A percentile compares a stretch with the other conserved stretches of the same genome.
Conservation (phyloP, 1,140 invertebrate genomes). For the Antheraea mylitta region DNA sequence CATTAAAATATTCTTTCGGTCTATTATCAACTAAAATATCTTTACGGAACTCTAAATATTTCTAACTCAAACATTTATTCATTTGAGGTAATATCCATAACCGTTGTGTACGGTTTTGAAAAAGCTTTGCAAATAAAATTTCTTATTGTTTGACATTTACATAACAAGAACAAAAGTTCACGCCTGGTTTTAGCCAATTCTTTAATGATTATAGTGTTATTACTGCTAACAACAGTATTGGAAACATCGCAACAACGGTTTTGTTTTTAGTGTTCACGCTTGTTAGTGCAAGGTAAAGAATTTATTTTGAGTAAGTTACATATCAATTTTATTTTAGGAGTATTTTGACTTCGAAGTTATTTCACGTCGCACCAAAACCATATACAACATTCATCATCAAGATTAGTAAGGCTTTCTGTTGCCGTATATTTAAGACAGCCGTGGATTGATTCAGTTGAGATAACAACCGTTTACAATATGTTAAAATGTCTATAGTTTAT, state of each 20-base stretch:
- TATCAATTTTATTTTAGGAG: neutral
- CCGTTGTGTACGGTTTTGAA: constrained; percentile 1
- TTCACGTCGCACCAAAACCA: neutral
- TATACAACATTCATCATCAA: too few species aligned
- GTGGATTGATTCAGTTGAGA: too few species aligned
- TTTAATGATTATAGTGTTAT: neutral
- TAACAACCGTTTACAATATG: too few species aligned
- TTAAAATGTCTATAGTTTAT: too few species aligned
- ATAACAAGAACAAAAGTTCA: neutral
- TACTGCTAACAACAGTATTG: neutral
- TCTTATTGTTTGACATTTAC: neutral
- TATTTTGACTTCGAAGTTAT: neutral
- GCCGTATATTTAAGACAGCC: too few species aligned
- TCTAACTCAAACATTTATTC: neutral
- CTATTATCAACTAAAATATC: neutral
- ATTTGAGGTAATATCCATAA: neutral
- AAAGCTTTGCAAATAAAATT: neutral
- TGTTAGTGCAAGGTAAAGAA: neutral
- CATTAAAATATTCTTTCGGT: neutral
- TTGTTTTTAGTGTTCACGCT: neutral
- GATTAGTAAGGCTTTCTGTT: too few species aligned
- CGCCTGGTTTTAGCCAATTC: neutral
- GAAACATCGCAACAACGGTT: neutral
- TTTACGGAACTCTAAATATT: constrained; percentile 3
- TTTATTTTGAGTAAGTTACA: neutral